phyloP scores from a whole-genome alignment of 2,888 invertebrate species.

The Netelia virgata region DNA sequence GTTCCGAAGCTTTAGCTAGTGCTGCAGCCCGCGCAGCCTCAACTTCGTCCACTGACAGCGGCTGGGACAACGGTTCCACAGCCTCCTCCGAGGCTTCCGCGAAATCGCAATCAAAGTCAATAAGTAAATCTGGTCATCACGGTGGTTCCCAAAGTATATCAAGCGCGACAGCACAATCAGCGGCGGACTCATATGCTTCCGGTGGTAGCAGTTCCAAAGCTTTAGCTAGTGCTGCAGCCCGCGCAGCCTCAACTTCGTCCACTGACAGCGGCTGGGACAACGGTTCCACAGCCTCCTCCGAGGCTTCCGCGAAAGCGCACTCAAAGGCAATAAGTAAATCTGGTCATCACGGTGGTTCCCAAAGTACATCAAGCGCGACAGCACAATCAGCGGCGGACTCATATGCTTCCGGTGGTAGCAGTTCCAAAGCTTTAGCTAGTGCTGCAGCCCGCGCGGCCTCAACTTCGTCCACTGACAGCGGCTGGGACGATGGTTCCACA shows the following conservation, averaged over 20 bases:
- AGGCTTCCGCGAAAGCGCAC: background rate
- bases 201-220: too few species aligned
- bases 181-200: too few species aligned
- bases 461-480: background rate
- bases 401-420: background rate
- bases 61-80: background rate
- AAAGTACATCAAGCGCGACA: background rate
- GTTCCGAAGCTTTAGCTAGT: too few species aligned
- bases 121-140: too few species aligned
- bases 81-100: background rate
- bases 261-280: too few species aligned
- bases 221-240: too few species aligned
- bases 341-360: too few species aligned
- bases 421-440: background rate
- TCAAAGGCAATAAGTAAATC: background rate
- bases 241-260: too few species aligned
- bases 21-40: background rate
- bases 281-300: too few species aligned
- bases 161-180: too few species aligned
- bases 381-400: background rate
- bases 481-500: background rate
- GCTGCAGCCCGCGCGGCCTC: background rate
- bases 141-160: too few species aligned
- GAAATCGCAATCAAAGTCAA: background rate
- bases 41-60: background rate